Evolutionary conservation across 2,888 invertebrate species (phyloP), one percentile per base, ranked within the genome.

Genomic region (Axea sp.): DNA sequence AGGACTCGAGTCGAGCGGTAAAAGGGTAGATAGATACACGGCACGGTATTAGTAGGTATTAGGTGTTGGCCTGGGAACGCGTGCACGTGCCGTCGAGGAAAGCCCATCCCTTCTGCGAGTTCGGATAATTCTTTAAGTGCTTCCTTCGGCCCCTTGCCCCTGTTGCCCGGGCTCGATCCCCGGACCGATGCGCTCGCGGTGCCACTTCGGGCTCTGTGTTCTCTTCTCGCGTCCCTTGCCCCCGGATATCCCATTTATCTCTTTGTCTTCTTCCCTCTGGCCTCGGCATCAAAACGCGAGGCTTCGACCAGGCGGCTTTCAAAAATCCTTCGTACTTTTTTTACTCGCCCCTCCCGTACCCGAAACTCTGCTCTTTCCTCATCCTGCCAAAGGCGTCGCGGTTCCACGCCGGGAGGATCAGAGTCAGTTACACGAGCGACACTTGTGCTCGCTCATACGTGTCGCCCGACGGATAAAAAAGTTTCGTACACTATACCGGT

Each of bases 81-180:
- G 80, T 80, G 86, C 87, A 87, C 87, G 84, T 87, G 87, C 83
- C 82, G 76, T 79, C 78, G 81, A 81, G 81, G 39, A 62, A 80
- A 83, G 80, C 81, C 83, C 79, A 74, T 77, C 77, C 77, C 77
- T 77, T 69, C 77, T 72, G 80, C 80, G 85, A 84, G 85, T 85
- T 87, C 85, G 84, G 87, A 87, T 87, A 87, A 87, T 87, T 87
- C 87, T 87, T 87, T 87, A 87, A 87, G 87, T 87, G 87, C 87
- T 87, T 86, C 85, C 84, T 85, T 82, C 80, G 80, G 78, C 81
- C 81, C 76, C 69, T 76, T 64, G 64, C 68, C 64, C 71, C 59
- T 69, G 39, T 19, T 59, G 62, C 65, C 57, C 67, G 51, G 62
- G 57, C 60, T 67, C 67, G 62, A 75, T 73, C 72, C 75, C 60